Evolutionary conservation across 2,113 vertebrate genomes (phyloP).

Genomic region (Caretta caretta): DNA sequence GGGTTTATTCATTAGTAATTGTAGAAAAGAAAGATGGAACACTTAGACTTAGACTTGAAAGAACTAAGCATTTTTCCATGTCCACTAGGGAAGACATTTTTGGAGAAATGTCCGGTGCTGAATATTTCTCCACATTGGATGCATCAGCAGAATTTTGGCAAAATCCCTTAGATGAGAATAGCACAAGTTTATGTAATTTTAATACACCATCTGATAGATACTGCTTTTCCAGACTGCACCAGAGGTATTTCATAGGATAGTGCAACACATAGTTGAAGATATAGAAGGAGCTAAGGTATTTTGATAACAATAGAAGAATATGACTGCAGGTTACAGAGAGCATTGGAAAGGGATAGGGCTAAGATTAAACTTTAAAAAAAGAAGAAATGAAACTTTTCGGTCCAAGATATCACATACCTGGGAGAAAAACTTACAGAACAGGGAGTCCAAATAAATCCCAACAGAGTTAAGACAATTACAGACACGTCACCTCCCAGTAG

Average conservation of each 20-base stretch:
- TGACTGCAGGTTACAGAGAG: not conserved
- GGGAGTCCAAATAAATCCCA: not conserved
- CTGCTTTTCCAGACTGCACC: not conserved
- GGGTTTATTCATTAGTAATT: not conserved
- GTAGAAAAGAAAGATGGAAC: not conserved
- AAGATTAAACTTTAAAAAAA: not conserved
- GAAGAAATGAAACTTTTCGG: not conserved
- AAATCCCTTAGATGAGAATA: not conserved
- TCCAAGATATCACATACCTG: not conserved
- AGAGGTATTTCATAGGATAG: not conserved
- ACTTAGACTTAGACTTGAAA: not conserved
- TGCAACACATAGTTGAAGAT: not conserved
- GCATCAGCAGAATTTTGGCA: not conserved
- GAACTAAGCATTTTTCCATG: not conserved
- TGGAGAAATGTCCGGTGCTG: not conserved
- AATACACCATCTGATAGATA: not conserved
- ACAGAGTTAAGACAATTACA: not conserved
- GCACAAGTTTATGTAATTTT: not conserved
- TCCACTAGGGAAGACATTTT: not conserved
- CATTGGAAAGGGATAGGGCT: not conserved
- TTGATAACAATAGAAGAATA: not conserved
- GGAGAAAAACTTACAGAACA: not conserved
- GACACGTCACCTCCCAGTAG: not conserved
- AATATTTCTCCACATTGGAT: not conserved
- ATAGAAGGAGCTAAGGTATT: not conserved